Evolutionary conservation across 2,797 vertebrate species (phyloP).

Genomic region (Sardinella longiceps): DNA sequence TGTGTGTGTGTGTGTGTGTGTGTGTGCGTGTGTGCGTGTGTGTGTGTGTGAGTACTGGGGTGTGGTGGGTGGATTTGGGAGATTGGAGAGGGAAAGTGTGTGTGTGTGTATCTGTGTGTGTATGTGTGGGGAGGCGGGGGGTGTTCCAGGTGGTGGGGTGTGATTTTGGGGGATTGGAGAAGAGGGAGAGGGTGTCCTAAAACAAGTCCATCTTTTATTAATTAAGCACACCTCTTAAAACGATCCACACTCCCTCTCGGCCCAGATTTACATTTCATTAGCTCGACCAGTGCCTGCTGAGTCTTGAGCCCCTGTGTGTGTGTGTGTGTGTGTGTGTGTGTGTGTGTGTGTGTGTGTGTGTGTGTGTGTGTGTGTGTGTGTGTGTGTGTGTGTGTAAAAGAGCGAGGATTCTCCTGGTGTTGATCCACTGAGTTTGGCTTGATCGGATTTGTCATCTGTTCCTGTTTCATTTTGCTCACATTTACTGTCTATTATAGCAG

Average conservation of each 20-base stretch:
- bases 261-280: constrained; percentile 59
- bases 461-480: not conserved
- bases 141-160: constrained; percentile 22
- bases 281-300: constrained; percentile 50
- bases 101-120: too few relatives aligned
- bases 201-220: constrained; percentile 70
- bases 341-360: too few relatives aligned
- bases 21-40: too few relatives aligned
- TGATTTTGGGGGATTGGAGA: constrained; percentile 6
- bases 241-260: constrained; percentile 69
- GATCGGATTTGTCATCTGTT: not conserved
- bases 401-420: not conserved
- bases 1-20: too few relatives aligned
- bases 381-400: too few relatives aligned
- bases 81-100: too few relatives aligned
- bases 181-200: constrained; percentile 48
- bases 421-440: not conserved
- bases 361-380: too few relatives aligned
- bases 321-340: too few relatives aligned
- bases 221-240: constrained; percentile 55
- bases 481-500: not conserved
- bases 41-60: too few relatives aligned
- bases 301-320: constrained; percentile 39
- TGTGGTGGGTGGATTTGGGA: too few relatives aligned
- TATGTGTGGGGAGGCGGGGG: too few relatives aligned